Evolutionary conservation across 2,888 invertebrate genomes (phyloP).

Genomic region (Philereme transversata): DNA sequence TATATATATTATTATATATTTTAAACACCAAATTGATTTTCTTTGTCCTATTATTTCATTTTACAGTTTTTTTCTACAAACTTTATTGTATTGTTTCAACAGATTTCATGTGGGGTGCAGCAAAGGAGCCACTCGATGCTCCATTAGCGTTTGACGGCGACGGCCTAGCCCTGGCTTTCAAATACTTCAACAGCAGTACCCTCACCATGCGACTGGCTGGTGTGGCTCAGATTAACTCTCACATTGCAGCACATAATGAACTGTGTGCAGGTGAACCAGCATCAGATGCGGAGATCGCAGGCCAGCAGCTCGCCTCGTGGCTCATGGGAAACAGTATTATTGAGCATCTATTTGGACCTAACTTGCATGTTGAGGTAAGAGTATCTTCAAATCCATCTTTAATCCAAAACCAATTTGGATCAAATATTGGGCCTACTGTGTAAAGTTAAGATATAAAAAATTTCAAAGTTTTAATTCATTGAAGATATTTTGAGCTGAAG

Average conservation of each 20-base stretch:
- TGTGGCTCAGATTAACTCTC: conserved; percentile 96
- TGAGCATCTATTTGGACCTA: conserved; percentile 98
- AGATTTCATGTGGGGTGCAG: conserved; percentile 98
- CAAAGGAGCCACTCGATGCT: conserved; percentile 95
- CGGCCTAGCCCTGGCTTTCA: conserved; percentile 96
- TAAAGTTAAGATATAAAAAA: too few relatives aligned
- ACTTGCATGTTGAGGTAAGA: conserved; percentile 95
- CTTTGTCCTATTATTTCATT: too few relatives aligned
- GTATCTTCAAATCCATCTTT: neutral
- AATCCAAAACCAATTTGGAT: too few relatives aligned
- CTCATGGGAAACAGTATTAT: conserved; percentile 94
- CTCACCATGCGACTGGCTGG: conserved; percentile 96
- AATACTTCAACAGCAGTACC: conserved; percentile 97
- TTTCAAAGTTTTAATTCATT: too few relatives aligned
- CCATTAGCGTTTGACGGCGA: conserved; percentile 94
- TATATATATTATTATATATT: too few relatives aligned
- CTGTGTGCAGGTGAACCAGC: conserved; percentile 94
- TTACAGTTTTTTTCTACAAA: neutral
- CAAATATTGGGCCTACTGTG: too few relatives aligned
- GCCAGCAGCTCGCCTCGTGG: conserved; percentile 94
- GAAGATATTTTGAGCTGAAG: too few relatives aligned
- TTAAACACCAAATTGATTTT: too few relatives aligned
- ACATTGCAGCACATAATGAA: conserved; percentile 96
- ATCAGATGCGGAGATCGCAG: conserved; percentile 93
- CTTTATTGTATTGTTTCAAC: conserved; percentile 12